Conservation (phyloP, 2,113 vertebrate genomes). For the Upupa epops region DNA sequence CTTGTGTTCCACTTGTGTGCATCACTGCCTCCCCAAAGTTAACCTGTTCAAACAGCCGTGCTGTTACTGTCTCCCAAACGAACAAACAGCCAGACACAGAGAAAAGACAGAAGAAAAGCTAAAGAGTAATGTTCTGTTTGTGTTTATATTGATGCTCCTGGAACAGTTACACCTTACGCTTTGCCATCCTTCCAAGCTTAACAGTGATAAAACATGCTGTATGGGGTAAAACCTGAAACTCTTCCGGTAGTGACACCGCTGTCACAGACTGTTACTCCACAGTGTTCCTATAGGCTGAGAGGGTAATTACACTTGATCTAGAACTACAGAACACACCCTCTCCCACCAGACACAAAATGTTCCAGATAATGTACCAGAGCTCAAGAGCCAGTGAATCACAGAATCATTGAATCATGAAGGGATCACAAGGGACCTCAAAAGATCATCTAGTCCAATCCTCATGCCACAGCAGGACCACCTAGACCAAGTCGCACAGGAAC, state of each 20-base stretch:
- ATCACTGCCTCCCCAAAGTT: neutral
- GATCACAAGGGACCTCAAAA: too few species aligned
- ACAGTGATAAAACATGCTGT: neutral
- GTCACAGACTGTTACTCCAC: neutral
- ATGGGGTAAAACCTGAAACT: neutral
- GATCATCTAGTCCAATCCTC: too few species aligned
- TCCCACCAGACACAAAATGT: neutral
- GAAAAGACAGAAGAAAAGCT: neutral
- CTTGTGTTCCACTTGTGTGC: neutral
- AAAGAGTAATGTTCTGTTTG: neutral
- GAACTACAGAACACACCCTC: neutral
- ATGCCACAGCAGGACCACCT: too few species aligned
- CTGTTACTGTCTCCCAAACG: neutral
- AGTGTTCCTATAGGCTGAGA: neutral
- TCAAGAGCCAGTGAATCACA: neutral
- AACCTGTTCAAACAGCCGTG: neutral
- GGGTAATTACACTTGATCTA: neutral
- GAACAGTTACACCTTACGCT: neutral
- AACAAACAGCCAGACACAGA: neutral
- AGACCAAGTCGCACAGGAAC: too few species aligned
- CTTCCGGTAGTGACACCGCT: neutral
- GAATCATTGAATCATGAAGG: too few species aligned
- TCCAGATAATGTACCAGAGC: fast-evolving
- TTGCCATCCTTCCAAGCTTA: neutral
- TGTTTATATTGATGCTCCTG: neutral